A percentile compares a stretch with the other conserved stretches of the same genome.
Evolutionary conservation across 2,888 invertebrate genomes (phyloP).

Genomic region (Petrophora chlorosata): DNA sequence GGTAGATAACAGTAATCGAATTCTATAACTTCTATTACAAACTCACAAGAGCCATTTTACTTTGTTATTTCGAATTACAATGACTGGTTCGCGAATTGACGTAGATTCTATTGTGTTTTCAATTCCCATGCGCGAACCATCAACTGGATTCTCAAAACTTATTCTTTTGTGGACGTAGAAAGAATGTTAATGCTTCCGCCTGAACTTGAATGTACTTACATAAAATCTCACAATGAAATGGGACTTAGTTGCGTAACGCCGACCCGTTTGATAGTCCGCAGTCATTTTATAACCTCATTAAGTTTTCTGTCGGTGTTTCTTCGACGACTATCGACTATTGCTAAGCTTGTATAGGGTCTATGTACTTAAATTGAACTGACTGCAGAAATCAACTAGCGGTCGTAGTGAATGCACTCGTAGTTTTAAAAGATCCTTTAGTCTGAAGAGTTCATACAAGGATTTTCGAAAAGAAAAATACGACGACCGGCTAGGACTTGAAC

Average conservation of each 20-base stretch:
- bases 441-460: too few species aligned
- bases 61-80: constrained; percentile 13
- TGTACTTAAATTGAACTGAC: too few species aligned
- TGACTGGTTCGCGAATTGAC: constrained; percentile 42
- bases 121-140: constrained; percentile 73
- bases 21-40: constrained; percentile 32
- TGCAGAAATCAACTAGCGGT: too few species aligned
- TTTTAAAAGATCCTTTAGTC: too few species aligned
- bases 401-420: not conserved
- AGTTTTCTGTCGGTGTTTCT: constrained; percentile 41
- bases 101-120: constrained; percentile 63
- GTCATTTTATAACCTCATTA: constrained; percentile 51
- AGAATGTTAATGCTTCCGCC: constrained; percentile 81
- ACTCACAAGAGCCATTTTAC: constrained; percentile 34
- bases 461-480: too few species aligned
- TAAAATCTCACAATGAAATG: constrained; percentile 66
- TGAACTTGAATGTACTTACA: constrained; percentile 73
- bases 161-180: constrained; percentile 78
- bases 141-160: constrained; percentile 76
- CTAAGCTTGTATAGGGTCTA: not conserved
- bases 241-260: constrained; percentile 62
- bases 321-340: constrained; percentile 2
- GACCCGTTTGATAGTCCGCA: constrained; percentile 52
- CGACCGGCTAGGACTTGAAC: too few species aligned
- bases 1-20: constrained; percentile 21